Evolutionary conservation across 2,888 invertebrate genomes (phyloP), one percentile per base, ranked within the genome.

Genomic region (Synergus gifuensis): DNA sequence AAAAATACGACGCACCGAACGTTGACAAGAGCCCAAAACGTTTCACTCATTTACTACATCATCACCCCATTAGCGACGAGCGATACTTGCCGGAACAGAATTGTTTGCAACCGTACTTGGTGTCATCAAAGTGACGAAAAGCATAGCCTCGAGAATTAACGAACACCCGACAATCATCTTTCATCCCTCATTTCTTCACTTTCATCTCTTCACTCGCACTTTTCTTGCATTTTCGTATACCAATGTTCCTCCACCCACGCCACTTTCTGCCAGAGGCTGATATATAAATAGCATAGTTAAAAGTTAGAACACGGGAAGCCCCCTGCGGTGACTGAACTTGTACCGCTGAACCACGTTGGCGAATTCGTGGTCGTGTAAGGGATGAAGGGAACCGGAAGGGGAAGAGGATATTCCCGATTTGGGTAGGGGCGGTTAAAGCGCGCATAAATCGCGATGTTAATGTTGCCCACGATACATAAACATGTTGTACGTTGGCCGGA

Each of bases 391-490:
- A 58, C 16, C 46, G 62, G 62, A 44, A 22, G 58, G 28, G 79
- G 54, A 12, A 54, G 58, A 40, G 46, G 69, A 11, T 36, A 46
- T 62, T 64, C 62, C 46, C 46, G 60, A 46, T 62, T 64, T 69
- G 36, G 80, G 78, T 36, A 62, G 62, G 81, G 78, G 84, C 88
- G 86, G 90, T 88, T 88, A 89, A 88, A 90, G 89, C 88, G 87
- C 87, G 89, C 90, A 91, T 91, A 91, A 91, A 91, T 89, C 89
- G 90, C 88, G 85, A 89, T 89, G 90, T 91, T 91, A 90, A 91
- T 91, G 90, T 88, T 87, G 86, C 87, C 86, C 86, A 87, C 89
- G 88, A 90, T 91, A 89, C 91, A 91, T 91, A 91, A 91, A 91
- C 91, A 91, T 89, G 89, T 87, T 90, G 88, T 89, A 88, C 88